phyloP scores from a whole-genome alignment of 2,888 invertebrate species.

The Ophonus ardosiacus region DNA sequence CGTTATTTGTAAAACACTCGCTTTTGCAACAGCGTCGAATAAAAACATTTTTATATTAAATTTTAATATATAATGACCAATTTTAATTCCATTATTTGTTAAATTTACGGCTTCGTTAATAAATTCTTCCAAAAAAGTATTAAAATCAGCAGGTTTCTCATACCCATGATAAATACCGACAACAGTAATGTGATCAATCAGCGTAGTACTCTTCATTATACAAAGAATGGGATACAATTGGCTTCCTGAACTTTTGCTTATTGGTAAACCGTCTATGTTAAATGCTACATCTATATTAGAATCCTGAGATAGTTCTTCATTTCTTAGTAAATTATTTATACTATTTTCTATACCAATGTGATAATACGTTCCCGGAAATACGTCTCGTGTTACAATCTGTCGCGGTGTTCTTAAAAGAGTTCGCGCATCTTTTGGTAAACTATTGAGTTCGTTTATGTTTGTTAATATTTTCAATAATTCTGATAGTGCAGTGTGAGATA shows the following conservation, averaged over 20 bases:
- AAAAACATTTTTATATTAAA: slow-evolving; percentile 64
- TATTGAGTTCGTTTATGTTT: not conserved
- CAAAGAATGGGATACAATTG: slow-evolving; percentile 67
- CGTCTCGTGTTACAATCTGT: not conserved
- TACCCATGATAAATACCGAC: slow-evolving; percentile 66
- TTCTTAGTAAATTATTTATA: not conserved
- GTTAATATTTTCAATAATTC: not conserved
- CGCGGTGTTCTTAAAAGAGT: not conserved
- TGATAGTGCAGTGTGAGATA: not conserved
- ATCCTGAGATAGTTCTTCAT: not conserved
- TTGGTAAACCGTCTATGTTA: slow-evolving; percentile 59
- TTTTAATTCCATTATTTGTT: slow-evolving; percentile 61
- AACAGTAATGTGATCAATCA: slow-evolving; percentile 65
- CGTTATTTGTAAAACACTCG: slow-evolving; percentile 65
- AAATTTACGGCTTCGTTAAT: slow-evolving; percentile 65
- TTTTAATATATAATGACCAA: slow-evolving; percentile 55
- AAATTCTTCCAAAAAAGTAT: slow-evolving; percentile 55
- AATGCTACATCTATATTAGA: not conserved
- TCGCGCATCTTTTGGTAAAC: not conserved
- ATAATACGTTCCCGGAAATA: not conserved
- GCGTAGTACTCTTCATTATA: slow-evolving; percentile 55
- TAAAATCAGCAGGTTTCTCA: slow-evolving; percentile 66
- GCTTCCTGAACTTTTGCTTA: slow-evolving; percentile 65
- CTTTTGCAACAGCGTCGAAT: slow-evolving; percentile 67
- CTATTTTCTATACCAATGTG: not conserved